Evolutionary conservation across 1,140 invertebrate species (phyloP), one percentile per base, ranked within the genome.

Genomic region (Euwallacea fornicatus): DNA sequence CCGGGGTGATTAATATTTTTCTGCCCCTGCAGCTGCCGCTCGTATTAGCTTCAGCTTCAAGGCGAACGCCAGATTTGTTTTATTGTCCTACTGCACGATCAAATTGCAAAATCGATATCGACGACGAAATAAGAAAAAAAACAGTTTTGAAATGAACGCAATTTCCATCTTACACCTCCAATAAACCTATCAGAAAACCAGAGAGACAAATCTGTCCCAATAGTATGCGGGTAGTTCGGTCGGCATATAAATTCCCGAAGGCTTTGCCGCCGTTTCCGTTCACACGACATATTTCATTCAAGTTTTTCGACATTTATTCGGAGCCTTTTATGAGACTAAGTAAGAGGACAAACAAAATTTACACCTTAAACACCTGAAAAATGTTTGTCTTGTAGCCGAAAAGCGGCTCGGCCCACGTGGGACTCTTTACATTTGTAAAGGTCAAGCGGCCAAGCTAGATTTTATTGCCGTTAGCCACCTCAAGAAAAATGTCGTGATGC

Each of bases 201-300:
- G 21, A 42, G 53, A 42, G 64, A 66, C 64, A 66, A 66, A 66
- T 66, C 41, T 13, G 42, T 58, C 64, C 54, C 54, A 46, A 15
- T n/a, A 44, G 60, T 44, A 60, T 21, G 42, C 10, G 13, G 21
- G 21, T 33, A 33, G 21, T 33, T 33, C 21, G 11, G 59, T 43
- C 21, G 11, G 42, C 9, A 50, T 41, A 55, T 66, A 56, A 66
- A 66, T 56, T 16, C 53, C n/a, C 15, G 44, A 66, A 55, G 8
- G 55, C 21, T 50, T 42, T 54, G 50, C 47, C 58, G 9, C 58
- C 56, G 33, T 62, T 63, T 62, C 65, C 6, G 58, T 69, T 69
- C 67, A 62, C 59, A 69, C 67, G 67, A 62, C 59, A 69, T 69
- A 69, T 69, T 69, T 69, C 67, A 69, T 69, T 63, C 46, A 62